Evolutionary conservation across 2,113 vertebrate species (phyloP).

Genomic region (Cyprinus carpio): DNA sequence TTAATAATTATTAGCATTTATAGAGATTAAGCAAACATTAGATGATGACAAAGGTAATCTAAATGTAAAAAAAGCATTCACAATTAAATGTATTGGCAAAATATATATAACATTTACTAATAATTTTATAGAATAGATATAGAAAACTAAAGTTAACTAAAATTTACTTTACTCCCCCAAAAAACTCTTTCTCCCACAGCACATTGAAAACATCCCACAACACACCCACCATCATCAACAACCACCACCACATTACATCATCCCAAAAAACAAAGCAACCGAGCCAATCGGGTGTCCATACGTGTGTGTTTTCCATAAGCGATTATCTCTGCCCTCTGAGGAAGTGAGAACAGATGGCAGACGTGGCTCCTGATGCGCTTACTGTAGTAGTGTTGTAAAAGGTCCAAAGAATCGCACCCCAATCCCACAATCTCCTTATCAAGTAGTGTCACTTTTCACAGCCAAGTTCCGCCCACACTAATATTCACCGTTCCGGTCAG

Average conservation of each 20-base stretch:
- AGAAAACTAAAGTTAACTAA: not conserved
- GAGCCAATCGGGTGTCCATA: not conserved
- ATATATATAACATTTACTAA: not conserved
- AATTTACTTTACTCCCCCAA: not conserved
- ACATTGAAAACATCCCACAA: no score
- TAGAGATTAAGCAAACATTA: not conserved
- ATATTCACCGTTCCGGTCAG: not conserved
- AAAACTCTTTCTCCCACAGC: not conserved
- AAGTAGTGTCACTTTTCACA: slow-evolving; percentile 26
- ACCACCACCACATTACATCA: no score
- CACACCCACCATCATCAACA: no score
- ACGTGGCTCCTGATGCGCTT: slow-evolving; percentile 1
- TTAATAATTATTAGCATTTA: not conserved
- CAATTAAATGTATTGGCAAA: not conserved
- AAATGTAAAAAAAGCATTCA: not conserved
- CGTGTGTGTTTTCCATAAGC: not conserved
- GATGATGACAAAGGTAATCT: not conserved
- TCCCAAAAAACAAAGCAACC: not conserved
- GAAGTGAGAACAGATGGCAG: slow-evolving; percentile 36
- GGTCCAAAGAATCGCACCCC: slow-evolving; percentile 11
- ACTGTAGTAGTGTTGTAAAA: slow-evolving; percentile 30
- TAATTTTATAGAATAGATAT: not conserved
- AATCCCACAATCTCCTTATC: slow-evolving; percentile 7
- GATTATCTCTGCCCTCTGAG: not conserved
- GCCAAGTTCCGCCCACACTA: not conserved